Evolutionary conservation across 2,797 vertebrate species (phyloP), one percentile per base, ranked within the genome.

Genomic region (Pogonophryne albipinna): DNA sequence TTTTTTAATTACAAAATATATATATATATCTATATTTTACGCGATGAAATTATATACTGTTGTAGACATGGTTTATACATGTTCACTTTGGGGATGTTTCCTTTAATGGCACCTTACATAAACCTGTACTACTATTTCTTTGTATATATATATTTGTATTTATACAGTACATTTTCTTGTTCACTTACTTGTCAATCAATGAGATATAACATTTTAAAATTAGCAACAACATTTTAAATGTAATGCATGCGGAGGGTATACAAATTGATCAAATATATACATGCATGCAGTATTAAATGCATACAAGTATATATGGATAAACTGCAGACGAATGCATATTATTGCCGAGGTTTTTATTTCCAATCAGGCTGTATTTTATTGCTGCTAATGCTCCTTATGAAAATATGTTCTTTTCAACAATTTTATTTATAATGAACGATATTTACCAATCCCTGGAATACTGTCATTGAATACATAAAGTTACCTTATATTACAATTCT

Each of bases 1-100:
- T 78, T 70, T 80, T 72, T 83, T 1, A 71, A 73, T 46, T 42
- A 77, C 7, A 0, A 57, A 15, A 34, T 8, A 38, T 38, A 38
- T 38, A 38, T 38, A 34, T 10, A 20, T 45, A 50, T 66, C 50
- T 68, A 66, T 67, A 27, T 38, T 47, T 51, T 60, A 74, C 46
- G 3, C 23, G 4, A 52, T 42, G 13, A 55, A 0, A 56, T 72
- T 1, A 16, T 19, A 14, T n/a, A 16, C 10, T 2, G 38, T 38
- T 9, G 12, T 23, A 23, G 46, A 38, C 34, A 38, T 45, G 10
- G n/a, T 51, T 62, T 2, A 51, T 27, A 17, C 0, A 27, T 0
- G 0, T 12, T 34, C 5, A 34, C 7, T 34, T 8, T 38, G 34
- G 8, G 34, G 34, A 38, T 38, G 8, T 38, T 38, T 9, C 34